A percentile compares a stretch with the other conserved stretches of the same genome.
Conservation (phyloP, 2,797 vertebrate species). For the Gambusia yucatana region DNA sequence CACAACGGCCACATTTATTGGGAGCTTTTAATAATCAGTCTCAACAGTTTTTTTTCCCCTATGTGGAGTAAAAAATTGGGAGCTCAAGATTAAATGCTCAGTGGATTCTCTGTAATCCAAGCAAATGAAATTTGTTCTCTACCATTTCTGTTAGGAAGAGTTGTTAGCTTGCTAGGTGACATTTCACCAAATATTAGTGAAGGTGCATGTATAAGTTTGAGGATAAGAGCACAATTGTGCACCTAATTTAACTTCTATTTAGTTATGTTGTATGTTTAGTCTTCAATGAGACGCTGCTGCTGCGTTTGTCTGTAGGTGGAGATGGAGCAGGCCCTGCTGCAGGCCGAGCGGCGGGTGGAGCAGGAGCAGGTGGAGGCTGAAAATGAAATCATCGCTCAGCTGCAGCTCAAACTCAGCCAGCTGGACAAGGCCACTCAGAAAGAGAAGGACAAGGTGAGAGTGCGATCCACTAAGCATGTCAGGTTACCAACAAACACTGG, state of each 20-base stretch:
- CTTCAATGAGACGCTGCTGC: constrained; percentile 5
- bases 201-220: not conserved
- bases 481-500: not conserved
- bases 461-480: not conserved
- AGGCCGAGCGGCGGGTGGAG: constrained; percentile 90
- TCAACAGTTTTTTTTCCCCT: not conserved
- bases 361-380: constrained; percentile 88
- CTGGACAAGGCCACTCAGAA: constrained; percentile 87
- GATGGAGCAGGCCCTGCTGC: constrained; percentile 94
- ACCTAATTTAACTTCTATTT: not conserved
- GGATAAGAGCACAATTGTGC: not conserved
- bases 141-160: not conserved
- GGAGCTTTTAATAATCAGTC: not conserved
- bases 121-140: not conserved
- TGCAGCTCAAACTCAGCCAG: constrained; percentile 89
- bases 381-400: constrained; percentile 85
- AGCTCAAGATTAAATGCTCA: not conserved
- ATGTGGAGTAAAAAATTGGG: not conserved
- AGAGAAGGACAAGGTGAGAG: constrained; percentile 90
- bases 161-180: not conserved
- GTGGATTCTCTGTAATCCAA: not conserved
- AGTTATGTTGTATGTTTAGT: not conserved
- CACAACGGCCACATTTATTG: not conserved
- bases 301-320: constrained; percentile 83
- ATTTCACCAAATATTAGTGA: not conserved